Base-by-base conservation (phyloP, 2,888 invertebrate genomes). In the Malthinus seriepunctatus region DNA sequence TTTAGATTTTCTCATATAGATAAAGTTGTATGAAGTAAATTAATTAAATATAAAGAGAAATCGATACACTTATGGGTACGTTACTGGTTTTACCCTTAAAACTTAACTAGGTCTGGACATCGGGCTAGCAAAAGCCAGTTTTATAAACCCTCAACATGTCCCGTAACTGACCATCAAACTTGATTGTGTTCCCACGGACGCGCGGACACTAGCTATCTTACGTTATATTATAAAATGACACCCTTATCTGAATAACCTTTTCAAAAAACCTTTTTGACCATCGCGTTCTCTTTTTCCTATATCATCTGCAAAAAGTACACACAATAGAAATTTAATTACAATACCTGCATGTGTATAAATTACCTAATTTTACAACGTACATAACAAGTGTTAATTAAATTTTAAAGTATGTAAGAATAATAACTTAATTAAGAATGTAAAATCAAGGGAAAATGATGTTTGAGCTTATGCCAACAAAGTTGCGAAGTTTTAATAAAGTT, bases 101-200 rank as follows among this genome's bases (percentile, higher is more conserved):
- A 42, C 39, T 42, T 42, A 42, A 60, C 50, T 54, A 50, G 44
- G 51, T 50, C 54, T 59, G 59, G 59, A 59, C 59, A 59, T 59
- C 49, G 46, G 49, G 59, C 59, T 2, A 44, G 59, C 46, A 51
- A 54, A 59, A 59, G 59, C 60, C 60, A 55, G 55, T 56, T 60
- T 51, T 52, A 15, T 42, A 51, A 60, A 62, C 58, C 62, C 59
- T 62, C 52, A n/a, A n/a, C n/a, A 38, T 45, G 60, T 63, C 60
- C 57, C 55, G 60, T 60, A 67, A 69, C 68, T 70, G 70, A 70
- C 70, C 71, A 70, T 63, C 64, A 67, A 70, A 71, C 70, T 67
- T 67, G 71, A 68, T 64, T 63, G 62, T 58, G 65, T 71, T 71
- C 71, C 67, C 71, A 71, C 69, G 70, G 67, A 66, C 51, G 59